phyloP scores from a whole-genome alignment of 2,888 invertebrate genomes.

The Drosophila macrospina region DNA sequence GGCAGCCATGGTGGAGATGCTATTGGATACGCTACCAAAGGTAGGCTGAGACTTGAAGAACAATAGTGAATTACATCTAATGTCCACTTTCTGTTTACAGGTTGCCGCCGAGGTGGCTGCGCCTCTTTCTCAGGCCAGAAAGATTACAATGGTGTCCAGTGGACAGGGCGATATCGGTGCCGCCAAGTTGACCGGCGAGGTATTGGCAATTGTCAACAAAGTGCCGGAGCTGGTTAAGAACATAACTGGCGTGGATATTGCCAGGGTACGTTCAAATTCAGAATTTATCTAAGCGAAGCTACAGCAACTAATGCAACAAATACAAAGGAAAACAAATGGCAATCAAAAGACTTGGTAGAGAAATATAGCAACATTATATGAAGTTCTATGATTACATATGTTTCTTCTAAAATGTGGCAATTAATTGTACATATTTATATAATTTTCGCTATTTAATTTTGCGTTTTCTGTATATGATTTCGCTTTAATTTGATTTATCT shows the following conservation, averaged over 20 bases:
- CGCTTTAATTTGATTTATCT: constrained; percentile 69
- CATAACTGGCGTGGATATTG: constrained; percentile 97
- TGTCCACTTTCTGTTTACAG: constrained; percentile 85
- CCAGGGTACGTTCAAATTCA: constrained; percentile 89
- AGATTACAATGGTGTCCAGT: constrained; percentile 98
- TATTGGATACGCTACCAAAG: constrained; percentile 97
- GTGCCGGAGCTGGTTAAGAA: constrained; percentile 96
- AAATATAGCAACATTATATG: constrained; percentile 59
- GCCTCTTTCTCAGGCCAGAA: constrained; percentile 96
- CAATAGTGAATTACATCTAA: background rate
- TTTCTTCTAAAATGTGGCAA: constrained; percentile 39
- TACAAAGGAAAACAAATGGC: constrained; percentile 71
- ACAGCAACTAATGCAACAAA: constrained; percentile 11
- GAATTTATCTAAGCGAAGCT: constrained; percentile 84
- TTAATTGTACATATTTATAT: constrained; percentile 42
- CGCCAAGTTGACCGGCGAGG: constrained; percentile 96
- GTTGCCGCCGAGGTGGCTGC: constrained; percentile 98
- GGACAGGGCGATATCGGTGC: constrained; percentile 97
- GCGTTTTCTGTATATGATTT: constrained; percentile 51
- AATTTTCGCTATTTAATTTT: constrained; percentile 36
- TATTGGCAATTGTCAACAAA: constrained; percentile 95
- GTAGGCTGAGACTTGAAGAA: constrained; percentile 86
- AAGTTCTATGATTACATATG: constrained; percentile 50
- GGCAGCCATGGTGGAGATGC: constrained; percentile 98
- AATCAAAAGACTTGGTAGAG: constrained; percentile 83